Percentiles rank a stretch among this genome's conserved stretches.
These are phyloP conservation scores for Anagyrus pseudococci DNA, from an alignment of 2,888 invertebrate genomes.

Conservation along the genomic window DNA sequence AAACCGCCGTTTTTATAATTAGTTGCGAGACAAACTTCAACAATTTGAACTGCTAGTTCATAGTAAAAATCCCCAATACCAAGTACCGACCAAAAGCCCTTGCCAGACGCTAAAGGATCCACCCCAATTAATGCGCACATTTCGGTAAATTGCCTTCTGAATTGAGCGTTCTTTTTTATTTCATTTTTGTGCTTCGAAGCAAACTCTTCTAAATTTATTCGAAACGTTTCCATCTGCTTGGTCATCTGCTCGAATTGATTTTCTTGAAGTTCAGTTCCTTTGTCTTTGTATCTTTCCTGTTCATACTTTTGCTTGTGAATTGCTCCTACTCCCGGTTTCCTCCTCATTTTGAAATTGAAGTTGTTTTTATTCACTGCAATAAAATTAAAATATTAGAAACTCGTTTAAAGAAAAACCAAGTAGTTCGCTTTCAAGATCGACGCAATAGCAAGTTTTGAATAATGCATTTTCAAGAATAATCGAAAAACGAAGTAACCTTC, in stretches of 20 bases:
- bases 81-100: conserved; percentile 98
- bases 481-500: too few species aligned
- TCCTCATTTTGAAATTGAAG: conserved; percentile 70
- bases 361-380: conserved; percentile 3
- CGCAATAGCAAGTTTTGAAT: too few species aligned
- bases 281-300: conserved; percentile 90
- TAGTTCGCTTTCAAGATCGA: too few species aligned
- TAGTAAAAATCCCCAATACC: conserved; percentile 99
- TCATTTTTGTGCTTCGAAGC: conserved; percentile 94
- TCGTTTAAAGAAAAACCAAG: background rate
- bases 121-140: conserved; percentile 99
- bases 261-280: conserved; percentile 90
- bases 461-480: too few species aligned
- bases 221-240: conserved; percentile 91
- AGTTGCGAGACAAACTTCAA: conserved; percentile 96
- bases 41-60: conserved; percentile 95
- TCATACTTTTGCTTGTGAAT: conserved; percentile 87
- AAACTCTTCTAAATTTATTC: conserved; percentile 91
- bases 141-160: conserved; percentile 95
- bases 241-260: conserved; percentile 92
- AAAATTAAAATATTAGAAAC: background rate
- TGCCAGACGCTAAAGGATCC: conserved; percentile 94
- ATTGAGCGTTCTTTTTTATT: conserved; percentile 93
- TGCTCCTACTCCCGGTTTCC: conserved; percentile 85
- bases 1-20: conserved; percentile 93